phyloP scores from a whole-genome alignment of 2,797 vertebrate species.

The Gymnoscopelus braueri region DNA sequence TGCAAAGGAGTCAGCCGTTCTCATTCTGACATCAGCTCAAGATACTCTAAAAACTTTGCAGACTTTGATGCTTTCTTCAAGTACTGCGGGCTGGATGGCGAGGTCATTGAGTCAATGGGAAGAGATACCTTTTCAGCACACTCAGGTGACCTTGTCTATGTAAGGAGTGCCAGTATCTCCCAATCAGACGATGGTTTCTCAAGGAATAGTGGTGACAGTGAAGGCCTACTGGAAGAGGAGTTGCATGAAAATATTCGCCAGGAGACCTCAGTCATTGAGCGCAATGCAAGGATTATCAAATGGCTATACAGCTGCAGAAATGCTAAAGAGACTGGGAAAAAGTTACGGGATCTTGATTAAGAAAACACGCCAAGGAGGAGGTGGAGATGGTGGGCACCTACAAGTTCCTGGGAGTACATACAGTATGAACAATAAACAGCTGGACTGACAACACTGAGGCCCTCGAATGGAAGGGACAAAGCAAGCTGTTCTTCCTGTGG shows the following conservation, averaged over 20 bases:
- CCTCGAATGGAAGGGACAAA: too few species aligned
- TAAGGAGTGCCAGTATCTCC: conserved; percentile 87
- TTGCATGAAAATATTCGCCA: conserved; percentile 77
- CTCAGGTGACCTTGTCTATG: conserved; percentile 77
- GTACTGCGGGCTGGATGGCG: conserved; percentile 91
- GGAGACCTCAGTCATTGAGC: conserved; percentile 90
- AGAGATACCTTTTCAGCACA: conserved; percentile 86
- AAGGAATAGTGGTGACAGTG: conserved; percentile 79
- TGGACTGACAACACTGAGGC: too few species aligned
- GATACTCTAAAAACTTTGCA: conserved; percentile 88
- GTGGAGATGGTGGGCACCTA: too few species aligned
- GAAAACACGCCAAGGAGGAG: background rate
- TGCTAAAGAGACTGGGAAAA: conserved; percentile 83
- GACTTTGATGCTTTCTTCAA: conserved; percentile 92
- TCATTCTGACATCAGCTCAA: conserved; percentile 93
- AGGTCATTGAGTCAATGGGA: conserved; percentile 89
- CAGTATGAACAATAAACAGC: too few species aligned
- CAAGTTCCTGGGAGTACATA: too few species aligned
- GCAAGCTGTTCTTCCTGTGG: too few species aligned
- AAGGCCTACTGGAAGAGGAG: conserved; percentile 85
- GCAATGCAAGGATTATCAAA: conserved; percentile 96
- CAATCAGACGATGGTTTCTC: conserved; percentile 88
- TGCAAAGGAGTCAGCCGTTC: conserved; percentile 88
- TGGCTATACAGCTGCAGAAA: conserved; percentile 96
- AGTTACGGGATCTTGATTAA: conserved; percentile 84